Conservation (phyloP, 2,888 invertebrate genomes). For the Ariolimax columbianus region DNA sequence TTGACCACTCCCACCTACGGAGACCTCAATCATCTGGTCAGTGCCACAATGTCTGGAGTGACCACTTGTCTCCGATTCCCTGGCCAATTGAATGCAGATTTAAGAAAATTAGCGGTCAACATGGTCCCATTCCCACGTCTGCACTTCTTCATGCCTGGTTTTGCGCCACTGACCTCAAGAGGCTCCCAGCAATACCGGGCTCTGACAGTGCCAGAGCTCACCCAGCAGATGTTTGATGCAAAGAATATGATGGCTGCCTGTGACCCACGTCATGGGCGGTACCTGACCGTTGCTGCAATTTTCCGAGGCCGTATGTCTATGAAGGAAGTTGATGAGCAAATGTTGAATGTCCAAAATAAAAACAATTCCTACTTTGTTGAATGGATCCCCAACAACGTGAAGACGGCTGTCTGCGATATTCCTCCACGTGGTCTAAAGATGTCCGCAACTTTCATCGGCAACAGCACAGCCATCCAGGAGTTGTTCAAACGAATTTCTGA, state of each 20-base stretch:
- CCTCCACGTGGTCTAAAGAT: constrained; percentile 88
- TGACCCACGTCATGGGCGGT: constrained; percentile 92
- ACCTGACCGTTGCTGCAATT: constrained; percentile 73
- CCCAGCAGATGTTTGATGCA: constrained; percentile 85
- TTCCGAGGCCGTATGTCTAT: constrained; percentile 76
- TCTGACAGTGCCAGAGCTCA: constrained; percentile 66
- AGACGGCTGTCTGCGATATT: constrained; percentile 93
- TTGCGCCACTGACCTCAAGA: constrained; percentile 76
- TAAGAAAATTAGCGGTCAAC: constrained; percentile 71
- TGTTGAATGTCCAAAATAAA: constrained; percentile 96
- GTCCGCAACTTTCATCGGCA: constrained; percentile 80
- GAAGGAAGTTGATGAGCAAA: constrained; percentile 84
- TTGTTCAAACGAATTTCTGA: constrained; percentile 75
- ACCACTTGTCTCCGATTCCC: constrained; percentile 94
- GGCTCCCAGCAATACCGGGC: constrained; percentile 75
- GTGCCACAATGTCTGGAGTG: constrained; percentile 81
- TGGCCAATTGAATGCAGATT: constrained; percentile 78
- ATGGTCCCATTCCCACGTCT: constrained; percentile 79
- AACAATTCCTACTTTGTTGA: constrained; percentile 85
- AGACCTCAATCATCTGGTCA: constrained; percentile 89
- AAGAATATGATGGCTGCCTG: constrained; percentile 99
- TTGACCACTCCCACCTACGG: constrained; percentile 90
- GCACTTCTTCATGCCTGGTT: constrained; percentile 79
- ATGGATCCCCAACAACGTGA: constrained; percentile 79
- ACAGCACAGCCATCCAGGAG: constrained; percentile 76